phyloP scores from a whole-genome alignment of 2,113 vertebrate genomes.

The Nanorana parkeri region DNA sequence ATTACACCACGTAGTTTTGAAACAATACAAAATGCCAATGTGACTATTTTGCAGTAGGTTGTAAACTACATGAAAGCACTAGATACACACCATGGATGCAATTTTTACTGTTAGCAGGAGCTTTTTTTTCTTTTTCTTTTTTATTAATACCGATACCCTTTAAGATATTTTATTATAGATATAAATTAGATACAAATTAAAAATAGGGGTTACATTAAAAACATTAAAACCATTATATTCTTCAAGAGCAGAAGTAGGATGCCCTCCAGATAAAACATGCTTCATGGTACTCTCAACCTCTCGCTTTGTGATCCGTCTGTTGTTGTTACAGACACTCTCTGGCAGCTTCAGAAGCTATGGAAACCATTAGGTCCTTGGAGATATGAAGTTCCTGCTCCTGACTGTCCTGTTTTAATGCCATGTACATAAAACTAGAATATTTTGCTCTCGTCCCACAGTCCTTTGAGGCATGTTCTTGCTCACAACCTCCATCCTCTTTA shows the following conservation, averaged over 20 bases:
- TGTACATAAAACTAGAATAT: constrained; percentile 33
- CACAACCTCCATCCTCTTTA: not conserved
- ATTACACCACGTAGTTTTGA: no score
- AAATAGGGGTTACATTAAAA: no score
- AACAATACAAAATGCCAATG: no score
- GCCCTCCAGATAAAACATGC: constrained; percentile 1
- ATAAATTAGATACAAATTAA: no score
- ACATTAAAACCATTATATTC: no score
- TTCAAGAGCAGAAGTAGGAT: not conserved
- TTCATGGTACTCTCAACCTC: constrained; percentile 78
- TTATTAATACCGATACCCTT: no score
- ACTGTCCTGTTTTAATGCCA: not conserved
- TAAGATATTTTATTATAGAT: no score
- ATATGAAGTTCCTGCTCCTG: constrained; percentile 49
- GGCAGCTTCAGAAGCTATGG: constrained; percentile 78
- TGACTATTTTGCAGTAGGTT: no score
- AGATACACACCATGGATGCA: no score
- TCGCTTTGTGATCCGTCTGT: constrained; percentile 76
- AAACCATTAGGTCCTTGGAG: constrained; percentile 77
- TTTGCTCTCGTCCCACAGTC: not conserved
- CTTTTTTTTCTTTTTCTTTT: no score
- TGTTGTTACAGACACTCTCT: constrained; percentile 78
- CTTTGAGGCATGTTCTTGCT: not conserved
- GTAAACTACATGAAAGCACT: no score
- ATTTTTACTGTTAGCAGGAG: no score